Evolutionary conservation across 2,113 vertebrate species (phyloP).

Genomic region (Xiphophorus hellerii): DNA sequence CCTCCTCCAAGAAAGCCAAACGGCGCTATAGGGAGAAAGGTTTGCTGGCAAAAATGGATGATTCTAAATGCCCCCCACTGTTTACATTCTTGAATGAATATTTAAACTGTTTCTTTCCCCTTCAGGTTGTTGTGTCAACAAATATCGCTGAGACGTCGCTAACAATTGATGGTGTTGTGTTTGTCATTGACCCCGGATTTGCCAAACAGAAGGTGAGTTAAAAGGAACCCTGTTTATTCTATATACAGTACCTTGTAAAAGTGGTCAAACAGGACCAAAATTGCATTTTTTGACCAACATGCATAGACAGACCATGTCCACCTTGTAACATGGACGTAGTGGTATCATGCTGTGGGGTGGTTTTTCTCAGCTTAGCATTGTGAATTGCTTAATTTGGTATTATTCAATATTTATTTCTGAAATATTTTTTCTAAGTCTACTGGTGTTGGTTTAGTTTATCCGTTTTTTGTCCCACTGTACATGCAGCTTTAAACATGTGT

Average conservation of each 20-base stretch:
- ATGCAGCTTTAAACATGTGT: neutral
- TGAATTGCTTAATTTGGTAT: neutral
- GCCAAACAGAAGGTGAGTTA: constrained; percentile 94
- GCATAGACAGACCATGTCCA: too few species aligned
- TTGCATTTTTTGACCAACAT: too few species aligned
- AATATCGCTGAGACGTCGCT: constrained; percentile 98
- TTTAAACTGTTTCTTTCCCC: constrained; percentile 13
- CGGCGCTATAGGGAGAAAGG: constrained; percentile 98
- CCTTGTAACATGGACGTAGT: too few species aligned
- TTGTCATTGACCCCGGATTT: constrained; percentile 99
- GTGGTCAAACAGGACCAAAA: too few species aligned
- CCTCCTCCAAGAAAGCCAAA: constrained; percentile 95
- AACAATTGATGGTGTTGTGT: constrained; percentile 98
- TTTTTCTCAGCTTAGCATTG: neutral
- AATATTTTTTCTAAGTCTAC: too few species aligned
- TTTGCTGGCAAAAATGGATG: constrained; percentile 52
- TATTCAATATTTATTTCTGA: too few species aligned
- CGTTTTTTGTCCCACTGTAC: too few species aligned
- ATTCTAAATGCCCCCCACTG: neutral
- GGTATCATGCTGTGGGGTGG: neutral
- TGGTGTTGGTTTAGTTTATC: too few species aligned
- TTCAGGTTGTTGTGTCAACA: constrained; percentile 97
- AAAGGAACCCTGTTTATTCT: constrained; percentile 1
- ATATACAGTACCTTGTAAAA: too few species aligned
- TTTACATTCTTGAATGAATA: neutral